Evolutionary conservation across 2,888 invertebrate genomes (phyloP), one percentile per base, ranked within the genome.

Genomic region (Meta bourneti): DNA sequence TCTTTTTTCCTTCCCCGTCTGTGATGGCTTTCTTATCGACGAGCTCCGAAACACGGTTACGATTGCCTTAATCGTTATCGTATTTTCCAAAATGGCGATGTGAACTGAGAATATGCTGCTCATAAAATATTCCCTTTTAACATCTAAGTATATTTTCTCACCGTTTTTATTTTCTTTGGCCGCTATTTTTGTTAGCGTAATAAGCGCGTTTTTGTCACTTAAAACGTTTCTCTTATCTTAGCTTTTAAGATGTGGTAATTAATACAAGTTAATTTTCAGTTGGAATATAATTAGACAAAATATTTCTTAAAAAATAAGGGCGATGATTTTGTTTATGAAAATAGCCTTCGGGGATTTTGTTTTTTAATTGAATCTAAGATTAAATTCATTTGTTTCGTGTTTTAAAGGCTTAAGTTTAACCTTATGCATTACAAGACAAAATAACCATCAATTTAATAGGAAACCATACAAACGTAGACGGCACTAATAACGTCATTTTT

Each of bases 51-150:
- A 75, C 48, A 13, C 75, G 75, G 48, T 75, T 75, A 48, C 20
- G 20, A 75, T 75, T 78, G 7, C 52, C 51, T 9, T 78, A 51
- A 78, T 78, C 78, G 51, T 78, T 19, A 78, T 78, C 52, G 52
- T n/a, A 19, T 75, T 75, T 20, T 51, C 19, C 51, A 52, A 78
- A 52, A 34, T 34, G 75, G 9, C 19, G 78, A 16, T 52, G 61
- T 61, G 61, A 61, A 61, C 16, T 78, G 78, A 19, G 52, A n/a
- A 52, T 78, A 75, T 13, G 51, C 5, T 48, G 52, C 51, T 78
- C n/a, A 75, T 61, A 61, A 61, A 61, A 61, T 61, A 61, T 61
- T 61, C 61, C 61, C 61, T 61, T 61, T 61, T 16, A 61, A 16
- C 61, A 16, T 9, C 61, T 61, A 16, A 16, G 11, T 16, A 9